Evolutionary conservation across 2,888 invertebrate species (phyloP), one percentile per base, ranked within the genome.

Genomic region (Barypeithes pellucidus): DNA sequence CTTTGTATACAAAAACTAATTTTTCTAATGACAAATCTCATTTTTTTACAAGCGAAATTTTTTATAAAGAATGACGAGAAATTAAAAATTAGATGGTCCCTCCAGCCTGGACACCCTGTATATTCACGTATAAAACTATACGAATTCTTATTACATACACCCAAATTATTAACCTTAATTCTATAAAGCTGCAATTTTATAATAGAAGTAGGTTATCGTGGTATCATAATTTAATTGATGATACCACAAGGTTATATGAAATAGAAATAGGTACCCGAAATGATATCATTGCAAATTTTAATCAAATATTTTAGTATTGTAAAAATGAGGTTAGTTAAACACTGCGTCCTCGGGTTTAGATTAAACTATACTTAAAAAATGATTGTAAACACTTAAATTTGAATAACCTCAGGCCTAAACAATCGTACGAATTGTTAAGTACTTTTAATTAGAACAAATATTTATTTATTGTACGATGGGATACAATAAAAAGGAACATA

Each of bases 241-340:
- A 20, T 8, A 22, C 22, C 1, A 47, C 47, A 47, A 47, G 47
- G 22, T 47, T 20, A 9, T 22, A 47, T 47, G 9, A 2, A 22
- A 24, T n/a, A 24, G n/a, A 1, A 16, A 16, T 22, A 12, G 50
- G n/a, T 24, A 50, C 12, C 22, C n/a, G 3, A 50, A 8, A 50
- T 50, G 24, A 50, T 50, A 50, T 50, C 12, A 50, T 22, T 50
- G 50, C 50, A 50, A 47, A 50, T 24, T 50, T 50, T 24, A 50
- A 50, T 50, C 50, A 50, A 50, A 24, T 50, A 24, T 50, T 50
- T 50, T 12, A 20, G n/a, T 50, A 22, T 3, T 50, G 18, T 12
- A 20, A 50, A 50, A 50, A 22, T 50, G 50, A n/a, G 50, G 50
- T 50, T 24, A 50, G 50, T n/a, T 22, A 50, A 50, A 50, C 50